Evolutionary conservation across 2,888 invertebrate species (phyloP), one percentile per base, ranked within the genome.

Genomic region (Tethea ocularis): DNA sequence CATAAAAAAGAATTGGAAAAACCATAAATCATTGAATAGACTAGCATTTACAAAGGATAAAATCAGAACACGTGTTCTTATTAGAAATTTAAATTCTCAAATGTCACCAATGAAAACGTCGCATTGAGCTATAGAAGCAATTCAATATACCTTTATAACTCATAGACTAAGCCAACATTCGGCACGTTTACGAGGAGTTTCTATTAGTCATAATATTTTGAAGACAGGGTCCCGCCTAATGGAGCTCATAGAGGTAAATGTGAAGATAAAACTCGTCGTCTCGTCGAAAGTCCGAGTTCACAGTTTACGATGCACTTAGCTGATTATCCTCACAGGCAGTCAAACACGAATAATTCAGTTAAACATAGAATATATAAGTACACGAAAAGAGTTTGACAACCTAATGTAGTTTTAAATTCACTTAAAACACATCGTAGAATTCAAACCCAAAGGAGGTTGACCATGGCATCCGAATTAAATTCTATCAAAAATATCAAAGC

Each of bases 241-340:
- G 20, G 2, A 17, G 20, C 10, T 20, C 41, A 20, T 46, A 20
- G 8, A 46, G 20, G 20, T 51, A 61, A 69, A 69, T 64, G 69
- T 54, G 67, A 69, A 67, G 67, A 65, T 58, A 57, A 62, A 61
- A 61, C 56, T 26, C 41, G 23, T 52, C 57, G 22, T 54, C 51
- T 55, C 38, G 54, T 53, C 46, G 41, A 61, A 67, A 66, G 67
- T n/a, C n/a, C n/a, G n/a, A n/a, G n/a, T 67, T 66, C 66, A 69
- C 55, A 63, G 59, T 61, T 58, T 38, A 54, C 17, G 60, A 51
- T 66, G 55, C 58, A 59, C 61, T 62, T 53, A 54, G 57, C 58
- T 61, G 53, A 57, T 61, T 60, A 61, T 33, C 10, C 20, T 20
- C 20, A 46, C 46, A 46, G 46, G 46, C 20, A 20, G n/a, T 46